Base-by-base conservation (phyloP, 2,888 invertebrate genomes). In the Epinotia demarniana region DNA sequence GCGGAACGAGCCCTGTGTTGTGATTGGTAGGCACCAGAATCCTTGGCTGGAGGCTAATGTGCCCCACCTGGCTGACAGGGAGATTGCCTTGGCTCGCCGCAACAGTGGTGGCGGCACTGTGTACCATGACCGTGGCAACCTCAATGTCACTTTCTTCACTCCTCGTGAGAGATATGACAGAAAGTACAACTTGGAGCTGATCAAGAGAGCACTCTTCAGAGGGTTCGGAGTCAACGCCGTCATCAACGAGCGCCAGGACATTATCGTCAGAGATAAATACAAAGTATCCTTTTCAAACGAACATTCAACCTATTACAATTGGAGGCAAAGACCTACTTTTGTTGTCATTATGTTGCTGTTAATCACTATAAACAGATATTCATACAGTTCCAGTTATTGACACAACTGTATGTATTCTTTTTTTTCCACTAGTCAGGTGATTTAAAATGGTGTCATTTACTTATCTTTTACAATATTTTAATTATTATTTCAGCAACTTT, bases 81-180 rank as follows among this genome's bases (percentile, higher is more conserved):
- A 96, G 18, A 96, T 99, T 74, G 94, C 95, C 13, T 84, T 99
- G 77, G 99, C 97, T 0, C 95, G 99, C 75, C 95, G 99, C 60
- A 98, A 98, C 85, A 99, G 99, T 90, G 99, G 99, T 43, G 97
- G 99, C 77, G 99, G 99, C 39, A 97, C 99, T 4, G 99, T 99
- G 33, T 99, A 98, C 89, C 99, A 99, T 89, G 99, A 99, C 89
- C 92, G 95, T 79, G 99, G 99, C 75, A 99, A 99, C 92, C 93
- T 99, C 0, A 99, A 99, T 92, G 95, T 99, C 79, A 97, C 98
- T 0, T 98, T 99, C 90, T 97, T 99, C 84, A 97, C 98, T 13
- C 95, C 97, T 3, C 95, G 97, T 79, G 96, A 97, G 79, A 95
- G 96, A 74, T 99, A 99, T 87, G 96, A 98, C 89, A 95, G 99